Evolutionary conservation across 2,888 invertebrate genomes (phyloP).

Genomic region (Tipula unca): DNA sequence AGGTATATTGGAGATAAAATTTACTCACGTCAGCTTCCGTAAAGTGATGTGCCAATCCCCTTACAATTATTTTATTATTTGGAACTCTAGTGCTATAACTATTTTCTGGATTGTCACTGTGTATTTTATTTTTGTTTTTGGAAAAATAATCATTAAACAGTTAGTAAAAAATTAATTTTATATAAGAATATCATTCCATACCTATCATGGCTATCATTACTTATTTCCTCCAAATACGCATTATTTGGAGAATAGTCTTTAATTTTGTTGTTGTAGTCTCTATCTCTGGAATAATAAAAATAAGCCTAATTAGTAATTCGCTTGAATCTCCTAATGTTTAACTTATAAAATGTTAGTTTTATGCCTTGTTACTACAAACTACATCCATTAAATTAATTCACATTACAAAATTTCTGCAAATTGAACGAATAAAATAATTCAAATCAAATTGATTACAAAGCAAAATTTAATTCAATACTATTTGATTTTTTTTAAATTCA

Average conservation of each 20-base stretch:
- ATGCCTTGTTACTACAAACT: no score
- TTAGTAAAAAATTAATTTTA: not conserved
- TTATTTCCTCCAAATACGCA: conserved; percentile 15
- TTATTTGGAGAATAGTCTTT: not conserved
- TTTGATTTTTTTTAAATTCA: no score
- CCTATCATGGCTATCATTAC: conserved; percentile 25
- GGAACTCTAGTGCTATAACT: conserved; percentile 47
- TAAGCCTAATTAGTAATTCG: no score
- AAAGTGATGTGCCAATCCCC: conserved; percentile 64
- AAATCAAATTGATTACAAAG: no score
- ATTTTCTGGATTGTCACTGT: not conserved
- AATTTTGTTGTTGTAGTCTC: conserved; percentile 15
- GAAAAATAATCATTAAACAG: not conserved
- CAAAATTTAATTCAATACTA: no score
- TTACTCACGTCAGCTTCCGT: conserved; percentile 65
- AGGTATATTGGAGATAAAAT: not conserved
- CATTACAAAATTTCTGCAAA: no score
- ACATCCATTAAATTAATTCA: no score
- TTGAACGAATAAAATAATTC: no score
- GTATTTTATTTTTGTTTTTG: no score
- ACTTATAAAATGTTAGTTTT: no score
- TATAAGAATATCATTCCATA: not conserved
- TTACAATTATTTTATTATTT: conserved; percentile 65
- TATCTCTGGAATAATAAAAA: conserved; percentile 19
- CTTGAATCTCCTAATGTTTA: no score